Evolutionary conservation across 2,113 vertebrate species (phyloP), one percentile per base, ranked within the genome.

Genomic region (Ciconia maguari): DNA sequence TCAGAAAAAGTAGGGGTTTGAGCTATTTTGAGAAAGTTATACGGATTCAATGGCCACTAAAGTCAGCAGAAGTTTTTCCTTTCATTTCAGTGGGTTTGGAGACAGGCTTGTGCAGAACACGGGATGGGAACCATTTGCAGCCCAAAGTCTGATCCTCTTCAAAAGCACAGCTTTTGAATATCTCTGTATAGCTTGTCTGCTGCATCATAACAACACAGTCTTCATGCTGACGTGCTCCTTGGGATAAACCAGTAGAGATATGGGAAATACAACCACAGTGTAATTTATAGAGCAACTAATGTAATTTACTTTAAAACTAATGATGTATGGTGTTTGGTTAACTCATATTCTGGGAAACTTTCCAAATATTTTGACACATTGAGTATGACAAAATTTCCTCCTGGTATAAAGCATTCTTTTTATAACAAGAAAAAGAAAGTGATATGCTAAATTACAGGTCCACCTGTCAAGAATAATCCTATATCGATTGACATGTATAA

Each of bases 401-500:
- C 0, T 83, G 16, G 27, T 82, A 29, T 58, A 87, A 58, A 92
- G 32, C 21, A 72, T 84, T 95, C 81, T 90, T 83, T 95, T 61
- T 70, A 49, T 38, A 86, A 41, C 13, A 58, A 44, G 49, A 42
- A 36, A 51, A 81, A 64, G 36, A 36, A 90, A 69, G 11, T 42
- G 16, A 36, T 55, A 27, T 18, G 32, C 46, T 91, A n/a, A 94
- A 87, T 88, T 96, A 78, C 29, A 87, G 38, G 54, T 78, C 70
- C 79, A 82, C 80, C 58, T 89, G 62, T 85, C 89, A 93, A 89
- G 41, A 91, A 74, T 20, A 81, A 83, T 79, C 29, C 41, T 65
- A 15, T 38, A 10, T 69, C 16, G 1, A 87, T 54, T 89, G 70
- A 62, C 29, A 26, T 9, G 27, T 60, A 52, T 68, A 77, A 64